phyloP scores from a whole-genome alignment of 2,797 vertebrate species.

The Vultur gryphus region DNA sequence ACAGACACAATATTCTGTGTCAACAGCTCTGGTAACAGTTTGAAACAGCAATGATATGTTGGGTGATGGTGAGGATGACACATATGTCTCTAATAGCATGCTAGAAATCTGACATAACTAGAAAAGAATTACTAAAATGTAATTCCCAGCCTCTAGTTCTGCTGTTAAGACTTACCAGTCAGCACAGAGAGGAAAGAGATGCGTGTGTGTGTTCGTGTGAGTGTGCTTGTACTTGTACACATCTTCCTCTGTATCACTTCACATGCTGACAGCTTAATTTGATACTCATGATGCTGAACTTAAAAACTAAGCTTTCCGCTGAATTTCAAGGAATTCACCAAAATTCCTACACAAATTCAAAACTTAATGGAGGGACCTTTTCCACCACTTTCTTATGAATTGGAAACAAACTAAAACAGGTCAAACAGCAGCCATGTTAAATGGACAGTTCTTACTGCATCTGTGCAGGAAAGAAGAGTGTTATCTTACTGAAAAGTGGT shows the following conservation, averaged over 20 bases:
- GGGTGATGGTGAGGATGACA: constrained; percentile 81
- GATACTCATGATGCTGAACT: constrained; percentile 66
- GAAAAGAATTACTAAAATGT: constrained; percentile 78
- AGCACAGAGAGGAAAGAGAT: constrained; percentile 3
- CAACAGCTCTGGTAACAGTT: constrained; percentile 82
- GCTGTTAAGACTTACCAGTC: constrained; percentile 47
- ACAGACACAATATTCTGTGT: constrained; percentile 84
- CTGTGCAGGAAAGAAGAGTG: not conserved
- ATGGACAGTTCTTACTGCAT: not conserved
- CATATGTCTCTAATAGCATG: constrained; percentile 80
- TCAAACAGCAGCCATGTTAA: not conserved
- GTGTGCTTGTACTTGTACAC: constrained; percentile 35
- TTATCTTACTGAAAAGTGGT: not conserved
- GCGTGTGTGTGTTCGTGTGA: not conserved
- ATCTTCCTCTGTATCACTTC: constrained; percentile 68
- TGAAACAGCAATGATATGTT: constrained; percentile 85
- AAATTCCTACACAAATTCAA: constrained; percentile 38
- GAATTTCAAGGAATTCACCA: constrained; percentile 66
- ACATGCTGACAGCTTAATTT: constrained; percentile 76
- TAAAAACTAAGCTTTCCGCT: constrained; percentile 71
- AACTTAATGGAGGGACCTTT: not conserved
- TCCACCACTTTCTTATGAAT: not conserved
- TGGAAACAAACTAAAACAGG: constrained; percentile 11
- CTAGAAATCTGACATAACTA: constrained; percentile 80
- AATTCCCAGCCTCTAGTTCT: constrained; percentile 63